Conservation (phyloP, 2,113 vertebrate species). For the Procavia capensis region DNA sequence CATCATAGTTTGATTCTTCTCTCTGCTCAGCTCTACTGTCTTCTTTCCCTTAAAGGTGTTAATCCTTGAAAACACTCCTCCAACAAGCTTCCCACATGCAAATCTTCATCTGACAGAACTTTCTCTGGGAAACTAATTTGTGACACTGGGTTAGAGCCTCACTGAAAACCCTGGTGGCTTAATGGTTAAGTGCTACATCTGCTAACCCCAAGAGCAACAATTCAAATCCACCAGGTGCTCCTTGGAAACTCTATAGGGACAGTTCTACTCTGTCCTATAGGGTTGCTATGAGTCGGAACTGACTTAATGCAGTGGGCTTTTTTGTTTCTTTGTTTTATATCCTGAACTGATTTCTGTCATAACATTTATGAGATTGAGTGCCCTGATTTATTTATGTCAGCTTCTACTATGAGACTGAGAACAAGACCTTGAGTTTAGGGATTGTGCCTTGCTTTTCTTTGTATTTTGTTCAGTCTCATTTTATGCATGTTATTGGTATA, state of each 20-base stretch:
- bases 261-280: no score
- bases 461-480: background rate
- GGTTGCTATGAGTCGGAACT: no score
- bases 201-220: no score
- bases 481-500: conserved; percentile 2
- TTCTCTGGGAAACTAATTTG: background rate
- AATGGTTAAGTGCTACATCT: no score
- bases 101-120: background rate
- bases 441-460: conserved; percentile 5
- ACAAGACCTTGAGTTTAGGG: conserved; percentile 4
- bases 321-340: no score
- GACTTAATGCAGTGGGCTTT: no score
- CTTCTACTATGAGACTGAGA: conserved; percentile 31
- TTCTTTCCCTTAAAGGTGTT: background rate
- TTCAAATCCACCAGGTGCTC: no score
- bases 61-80: background rate
- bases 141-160: background rate
- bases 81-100: background rate
- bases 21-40: background rate
- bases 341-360: background rate
- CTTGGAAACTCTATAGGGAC: no score
- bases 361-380: background rate
- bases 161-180: no score
- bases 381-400: background rate
- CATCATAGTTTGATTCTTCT: background rate